Percentiles rank a stretch among this genome's conserved stretches.
These are phyloP conservation scores for Columba livia DNA, from an alignment of 2,113 vertebrate species.

Conservation along the genomic window DNA sequence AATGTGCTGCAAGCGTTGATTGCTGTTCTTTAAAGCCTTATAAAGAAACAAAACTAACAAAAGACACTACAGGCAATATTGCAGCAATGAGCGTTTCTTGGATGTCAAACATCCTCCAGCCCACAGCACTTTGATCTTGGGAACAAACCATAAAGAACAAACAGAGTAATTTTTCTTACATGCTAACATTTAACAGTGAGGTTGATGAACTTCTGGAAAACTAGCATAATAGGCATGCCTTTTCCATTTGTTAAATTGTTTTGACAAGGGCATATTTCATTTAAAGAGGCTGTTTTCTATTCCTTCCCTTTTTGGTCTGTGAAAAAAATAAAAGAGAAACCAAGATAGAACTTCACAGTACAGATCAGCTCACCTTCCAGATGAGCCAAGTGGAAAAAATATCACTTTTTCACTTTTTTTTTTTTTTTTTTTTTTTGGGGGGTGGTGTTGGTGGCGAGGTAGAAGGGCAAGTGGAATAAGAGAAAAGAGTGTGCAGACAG, in stretches of 20 bases:
- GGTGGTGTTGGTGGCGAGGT: background rate
- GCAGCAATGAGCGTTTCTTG: conserved; percentile 42
- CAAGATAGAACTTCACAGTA: conserved; percentile 14
- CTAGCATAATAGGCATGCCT: conserved; percentile 47
- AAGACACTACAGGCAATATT: conserved; percentile 38
- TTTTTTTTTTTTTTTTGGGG: background rate
- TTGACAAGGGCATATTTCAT: conserved; percentile 66
- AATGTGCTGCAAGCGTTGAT: conserved; percentile 44
- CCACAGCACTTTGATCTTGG: conserved; percentile 58
- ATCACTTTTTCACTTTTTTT: background rate
- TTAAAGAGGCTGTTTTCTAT: conserved; percentile 62
- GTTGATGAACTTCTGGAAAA: conserved; percentile 72
- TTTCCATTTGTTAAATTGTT: conserved; percentile 68
- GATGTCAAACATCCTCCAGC: conserved; percentile 46
- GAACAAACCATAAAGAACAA: conserved; percentile 62
- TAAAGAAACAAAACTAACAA: conserved; percentile 67
- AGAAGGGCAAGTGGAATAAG: background rate
- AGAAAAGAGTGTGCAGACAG: background rate
- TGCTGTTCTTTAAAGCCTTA: conserved; percentile 60
- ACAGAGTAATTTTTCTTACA: conserved; percentile 57
- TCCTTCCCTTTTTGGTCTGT: conserved; percentile 47
- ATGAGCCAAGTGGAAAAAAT: conserved; percentile 10
- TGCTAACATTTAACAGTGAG: conserved; percentile 52
- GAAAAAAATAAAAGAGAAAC: conserved; percentile 13
- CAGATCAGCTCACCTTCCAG: conserved; percentile 44